phyloP scores from a whole-genome alignment of 2,888 invertebrate genomes.

The Eustalomyia histrio region DNA sequence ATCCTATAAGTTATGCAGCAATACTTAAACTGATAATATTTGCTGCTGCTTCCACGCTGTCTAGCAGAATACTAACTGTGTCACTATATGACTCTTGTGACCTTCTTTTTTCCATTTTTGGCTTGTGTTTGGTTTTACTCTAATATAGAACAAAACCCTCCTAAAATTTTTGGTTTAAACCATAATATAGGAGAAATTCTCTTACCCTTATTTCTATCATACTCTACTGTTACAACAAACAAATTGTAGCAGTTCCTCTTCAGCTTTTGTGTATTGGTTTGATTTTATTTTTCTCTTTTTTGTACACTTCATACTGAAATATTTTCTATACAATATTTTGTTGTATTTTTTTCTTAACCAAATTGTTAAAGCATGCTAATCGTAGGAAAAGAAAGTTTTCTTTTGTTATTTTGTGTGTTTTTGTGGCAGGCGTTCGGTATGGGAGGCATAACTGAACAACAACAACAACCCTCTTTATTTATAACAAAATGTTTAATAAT shows the following conservation, averaged over 20 bases:
- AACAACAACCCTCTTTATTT: slow-evolving; percentile 1
- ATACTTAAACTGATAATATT: slow-evolving; percentile 54
- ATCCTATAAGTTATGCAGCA: slow-evolving; percentile 56
- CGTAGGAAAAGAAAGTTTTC: slow-evolving; percentile 37
- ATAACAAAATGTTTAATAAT: slow-evolving; percentile 6
- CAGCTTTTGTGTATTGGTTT: slow-evolving; percentile 15
- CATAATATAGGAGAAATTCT: slow-evolving; percentile 15
- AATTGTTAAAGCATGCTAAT: slow-evolving; percentile 58
- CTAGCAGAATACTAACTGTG: slow-evolving; percentile 64
- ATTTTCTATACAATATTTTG: slow-evolving; percentile 5
- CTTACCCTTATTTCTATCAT: slow-evolving; percentile 44
- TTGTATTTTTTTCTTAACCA: slow-evolving; percentile 43
- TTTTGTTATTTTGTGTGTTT: slow-evolving; percentile 29
- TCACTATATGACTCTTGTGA: slow-evolving; percentile 64
- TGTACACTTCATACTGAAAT: background rate
- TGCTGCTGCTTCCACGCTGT: slow-evolving; percentile 63
- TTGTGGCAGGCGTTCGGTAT: background rate
- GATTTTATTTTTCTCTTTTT: slow-evolving; percentile 33
- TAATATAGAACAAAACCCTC: slow-evolving; percentile 7
- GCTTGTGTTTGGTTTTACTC: slow-evolving; percentile 22
- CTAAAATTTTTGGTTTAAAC: slow-evolving; percentile 17
- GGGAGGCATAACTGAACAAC: background rate
- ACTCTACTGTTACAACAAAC: slow-evolving; percentile 26
- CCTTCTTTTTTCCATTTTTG: slow-evolving; percentile 41
- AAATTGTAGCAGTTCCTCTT: slow-evolving; percentile 42